Conservation (phyloP, 1,140 invertebrate genomes). For the Drosophila ficusphila region DNA sequence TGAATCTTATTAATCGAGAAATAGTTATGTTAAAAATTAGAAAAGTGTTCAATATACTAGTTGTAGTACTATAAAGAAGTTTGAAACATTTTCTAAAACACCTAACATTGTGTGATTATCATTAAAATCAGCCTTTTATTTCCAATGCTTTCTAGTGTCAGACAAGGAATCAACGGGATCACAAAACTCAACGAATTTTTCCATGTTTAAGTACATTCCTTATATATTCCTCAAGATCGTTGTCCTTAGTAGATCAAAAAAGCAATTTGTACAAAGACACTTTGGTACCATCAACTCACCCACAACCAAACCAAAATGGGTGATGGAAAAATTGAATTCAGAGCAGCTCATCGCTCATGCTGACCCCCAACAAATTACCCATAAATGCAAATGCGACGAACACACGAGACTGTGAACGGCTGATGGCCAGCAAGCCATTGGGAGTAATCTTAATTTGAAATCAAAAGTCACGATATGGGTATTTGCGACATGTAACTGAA, state of each 20-base stretch:
- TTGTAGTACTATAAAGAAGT: too few relatives aligned
- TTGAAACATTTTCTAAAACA: too few relatives aligned
- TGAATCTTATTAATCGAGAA: too few relatives aligned
- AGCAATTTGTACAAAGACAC: neutral
- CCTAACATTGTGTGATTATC: too few relatives aligned
- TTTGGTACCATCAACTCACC: neutral
- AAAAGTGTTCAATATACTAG: too few relatives aligned
- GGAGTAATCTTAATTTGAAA: conserved; percentile 73
- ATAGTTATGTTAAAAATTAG: too few relatives aligned
- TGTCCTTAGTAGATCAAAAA: neutral
- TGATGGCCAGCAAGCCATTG: neutral
- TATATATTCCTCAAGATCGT: too few relatives aligned
- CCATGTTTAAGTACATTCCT: too few relatives aligned
- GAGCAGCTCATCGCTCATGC: conserved; percentile 9
- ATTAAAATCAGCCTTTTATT: too few relatives aligned
- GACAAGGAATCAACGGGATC: too few relatives aligned
- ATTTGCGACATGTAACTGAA: conserved; percentile 52
- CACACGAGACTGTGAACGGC: conserved; percentile 3
- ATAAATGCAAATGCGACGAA: conserved; percentile 48
- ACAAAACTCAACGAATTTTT: too few relatives aligned
- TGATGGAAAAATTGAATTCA: conserved; percentile 12
- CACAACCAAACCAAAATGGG: neutral
- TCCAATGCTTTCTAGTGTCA: too few relatives aligned
- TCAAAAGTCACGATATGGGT: conserved; percentile 77
- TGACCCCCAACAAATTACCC: conserved; percentile 56